A percentile compares a stretch with the other conserved stretches of the same genome.
Conservation (phyloP, 2,797 vertebrate species). For the Melanotaenia pygmaea region DNA sequence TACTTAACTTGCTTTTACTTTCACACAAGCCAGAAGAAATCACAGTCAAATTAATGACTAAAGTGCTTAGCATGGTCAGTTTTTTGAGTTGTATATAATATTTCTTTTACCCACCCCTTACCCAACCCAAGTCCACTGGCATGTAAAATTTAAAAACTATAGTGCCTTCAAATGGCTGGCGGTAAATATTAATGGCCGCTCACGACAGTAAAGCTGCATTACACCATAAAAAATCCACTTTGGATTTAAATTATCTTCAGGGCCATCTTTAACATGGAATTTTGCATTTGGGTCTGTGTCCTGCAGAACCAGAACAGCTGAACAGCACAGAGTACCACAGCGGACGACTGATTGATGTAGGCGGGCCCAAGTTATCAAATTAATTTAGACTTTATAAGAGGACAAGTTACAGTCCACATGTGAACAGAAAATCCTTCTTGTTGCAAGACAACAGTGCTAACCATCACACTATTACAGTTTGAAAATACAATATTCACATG, state of each 20-base stretch:
- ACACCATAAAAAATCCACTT: slow-evolving; percentile 61
- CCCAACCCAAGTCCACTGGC: slow-evolving; percentile 17
- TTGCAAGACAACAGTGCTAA: no score
- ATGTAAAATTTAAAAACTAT: slow-evolving; percentile 53
- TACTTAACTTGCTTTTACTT: slow-evolving; percentile 33
- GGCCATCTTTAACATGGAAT: slow-evolving; percentile 54
- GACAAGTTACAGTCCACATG: no score
- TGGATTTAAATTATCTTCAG: slow-evolving; percentile 47
- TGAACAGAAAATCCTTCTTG: no score
- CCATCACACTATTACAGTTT: no score
- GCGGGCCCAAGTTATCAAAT: no score
- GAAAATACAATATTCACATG: no score
- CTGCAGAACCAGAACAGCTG: slow-evolving; percentile 36
- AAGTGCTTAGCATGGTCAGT: slow-evolving; percentile 30
- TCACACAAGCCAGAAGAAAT: slow-evolving; percentile 20
- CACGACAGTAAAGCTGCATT: slow-evolving; percentile 62
- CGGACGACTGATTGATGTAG: no score
- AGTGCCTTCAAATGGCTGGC: slow-evolving; percentile 60
- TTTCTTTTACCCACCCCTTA: slow-evolving; percentile 10
- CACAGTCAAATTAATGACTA: slow-evolving; percentile 26
- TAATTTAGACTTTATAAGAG: no score
- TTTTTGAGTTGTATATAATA: slow-evolving; percentile 23
- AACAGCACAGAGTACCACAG: no score
- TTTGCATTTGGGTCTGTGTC: slow-evolving; percentile 52
- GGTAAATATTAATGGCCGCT: slow-evolving; percentile 67